Conservation (phyloP, 2,113 vertebrate species). For the Aphelocoma coerulescens region DNA sequence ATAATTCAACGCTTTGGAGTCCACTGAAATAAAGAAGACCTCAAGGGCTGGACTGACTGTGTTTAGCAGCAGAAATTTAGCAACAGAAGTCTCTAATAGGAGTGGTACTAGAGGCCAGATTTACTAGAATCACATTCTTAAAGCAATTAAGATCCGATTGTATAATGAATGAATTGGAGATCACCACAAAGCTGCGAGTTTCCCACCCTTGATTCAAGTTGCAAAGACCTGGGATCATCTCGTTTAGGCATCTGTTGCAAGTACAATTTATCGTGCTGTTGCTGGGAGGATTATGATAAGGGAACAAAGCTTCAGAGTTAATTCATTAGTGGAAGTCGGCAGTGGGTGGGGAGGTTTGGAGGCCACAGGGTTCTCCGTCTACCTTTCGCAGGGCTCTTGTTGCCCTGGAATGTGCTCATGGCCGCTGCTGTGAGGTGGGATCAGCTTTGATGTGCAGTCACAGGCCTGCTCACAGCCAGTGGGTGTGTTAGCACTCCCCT, state of each 20-base stretch:
- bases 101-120: conserved; percentile 1
- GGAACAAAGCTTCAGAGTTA: conserved; percentile 51
- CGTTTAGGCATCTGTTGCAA: conserved; percentile 1
- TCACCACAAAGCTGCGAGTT: conserved; percentile 29
- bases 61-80: background rate
- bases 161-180: conserved; percentile 42
- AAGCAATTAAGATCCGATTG: conserved; percentile 56
- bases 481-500: background rate
- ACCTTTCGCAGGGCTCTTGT: background rate
- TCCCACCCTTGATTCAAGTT: conserved; percentile 36
- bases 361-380: background rate
- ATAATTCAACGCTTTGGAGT: background rate
- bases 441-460: conserved; percentile 34
- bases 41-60: background rate
- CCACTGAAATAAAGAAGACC: background rate
- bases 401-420: conserved; percentile 36
- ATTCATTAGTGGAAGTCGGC: conserved; percentile 52
- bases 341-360: background rate
- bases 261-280: conserved; percentile 10
- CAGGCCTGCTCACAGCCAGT: background rate
- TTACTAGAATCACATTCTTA: conserved; percentile 9
- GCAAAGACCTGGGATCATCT: conserved; percentile 35
- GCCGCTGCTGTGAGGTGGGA: background rate
- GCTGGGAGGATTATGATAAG: conserved; percentile 45
- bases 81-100: background rate